Evolutionary conservation across 1,140 invertebrate genomes (phyloP).

Genomic region (Zaprionus inermis): DNA sequence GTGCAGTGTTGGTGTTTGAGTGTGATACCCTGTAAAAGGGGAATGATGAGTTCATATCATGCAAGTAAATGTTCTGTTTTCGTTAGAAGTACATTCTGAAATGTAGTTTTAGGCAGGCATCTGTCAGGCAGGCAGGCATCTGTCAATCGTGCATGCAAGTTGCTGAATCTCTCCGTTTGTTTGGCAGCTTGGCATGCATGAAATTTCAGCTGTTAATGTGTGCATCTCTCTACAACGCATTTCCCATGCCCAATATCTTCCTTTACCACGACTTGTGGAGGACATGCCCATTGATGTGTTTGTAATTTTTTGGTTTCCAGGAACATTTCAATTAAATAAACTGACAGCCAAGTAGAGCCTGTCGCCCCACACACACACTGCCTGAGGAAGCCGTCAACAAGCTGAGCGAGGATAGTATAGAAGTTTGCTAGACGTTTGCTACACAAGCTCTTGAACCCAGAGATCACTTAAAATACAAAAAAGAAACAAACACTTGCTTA

Average conservation of each 20-base stretch:
- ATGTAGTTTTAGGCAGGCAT: conserved; percentile 4
- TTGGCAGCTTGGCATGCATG: conserved; percentile 59
- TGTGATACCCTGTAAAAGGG: too few species aligned
- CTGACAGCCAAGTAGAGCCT: conserved; percentile 57
- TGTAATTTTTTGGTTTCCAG: conserved; percentile 74
- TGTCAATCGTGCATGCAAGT: not conserved
- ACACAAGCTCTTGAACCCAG: not conserved
- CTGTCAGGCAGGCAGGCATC: too few species aligned
- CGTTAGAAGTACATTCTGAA: not conserved
- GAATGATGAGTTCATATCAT: too few species aligned
- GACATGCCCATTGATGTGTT: conserved; percentile 39
- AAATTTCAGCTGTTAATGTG: conserved; percentile 61
- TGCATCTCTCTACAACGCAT: not conserved
- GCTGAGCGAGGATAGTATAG: conserved; percentile 16
- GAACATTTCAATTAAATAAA: conserved; percentile 79
- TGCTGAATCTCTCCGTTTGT: conserved; percentile 41
- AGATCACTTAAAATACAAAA: not conserved
- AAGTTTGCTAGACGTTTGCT: too few species aligned
- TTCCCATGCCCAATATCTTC: not conserved
- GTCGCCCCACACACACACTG: conserved; percentile 13
- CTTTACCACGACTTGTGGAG: not conserved
- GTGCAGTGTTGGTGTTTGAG: conserved; percentile 13
- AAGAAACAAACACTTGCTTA: not conserved
- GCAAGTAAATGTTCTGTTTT: too few species aligned
- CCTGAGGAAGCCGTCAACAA: conserved; percentile 34